Evolutionary conservation across 2,888 invertebrate genomes (phyloP).

Genomic region (Orthosia incerta): DNA sequence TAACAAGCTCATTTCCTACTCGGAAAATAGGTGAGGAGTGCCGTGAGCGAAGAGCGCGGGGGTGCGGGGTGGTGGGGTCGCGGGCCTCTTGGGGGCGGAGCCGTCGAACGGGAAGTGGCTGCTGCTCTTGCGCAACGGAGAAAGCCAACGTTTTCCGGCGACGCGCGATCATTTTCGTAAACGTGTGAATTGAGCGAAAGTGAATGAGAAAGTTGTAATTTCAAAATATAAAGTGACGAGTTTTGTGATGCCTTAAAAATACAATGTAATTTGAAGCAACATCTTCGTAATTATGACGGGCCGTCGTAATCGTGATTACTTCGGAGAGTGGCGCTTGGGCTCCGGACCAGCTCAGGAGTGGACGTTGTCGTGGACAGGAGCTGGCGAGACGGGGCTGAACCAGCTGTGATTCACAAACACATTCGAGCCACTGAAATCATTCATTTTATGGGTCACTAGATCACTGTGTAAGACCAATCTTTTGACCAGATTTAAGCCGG

Average conservation of each 20-base stretch:
- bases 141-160: slow-evolving; percentile 88
- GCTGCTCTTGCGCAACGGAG: slow-evolving; percentile 87
- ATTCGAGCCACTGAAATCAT: slow-evolving; percentile 16
- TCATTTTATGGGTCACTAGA: neutral
- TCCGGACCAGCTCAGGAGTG: neutral
- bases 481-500: neutral
- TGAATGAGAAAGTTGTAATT: slow-evolving; percentile 82
- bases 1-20: slow-evolving; percentile 84
- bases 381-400: no score
- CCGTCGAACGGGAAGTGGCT: slow-evolving; percentile 82
- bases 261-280: slow-evolving; percentile 20
- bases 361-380: neutral
- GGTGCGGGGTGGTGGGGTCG: slow-evolving; percentile 52
- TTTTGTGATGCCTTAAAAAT: slow-evolving; percentile 19
- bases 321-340: neutral
- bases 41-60: slow-evolving; percentile 60
- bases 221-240: slow-evolving; percentile 54
- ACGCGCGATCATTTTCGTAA: slow-evolving; percentile 89
- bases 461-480: neutral
- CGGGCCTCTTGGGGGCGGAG: slow-evolving; percentile 50
- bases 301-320: slow-evolving; percentile 5
- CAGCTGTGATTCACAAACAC: neutral
- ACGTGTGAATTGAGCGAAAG: slow-evolving; percentile 90
- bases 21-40: slow-evolving; percentile 88
- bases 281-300: slow-evolving; percentile 11